Evolutionary conservation across 2,797 vertebrate genomes (phyloP).

Genomic region (Anguilla pacifica): DNA sequence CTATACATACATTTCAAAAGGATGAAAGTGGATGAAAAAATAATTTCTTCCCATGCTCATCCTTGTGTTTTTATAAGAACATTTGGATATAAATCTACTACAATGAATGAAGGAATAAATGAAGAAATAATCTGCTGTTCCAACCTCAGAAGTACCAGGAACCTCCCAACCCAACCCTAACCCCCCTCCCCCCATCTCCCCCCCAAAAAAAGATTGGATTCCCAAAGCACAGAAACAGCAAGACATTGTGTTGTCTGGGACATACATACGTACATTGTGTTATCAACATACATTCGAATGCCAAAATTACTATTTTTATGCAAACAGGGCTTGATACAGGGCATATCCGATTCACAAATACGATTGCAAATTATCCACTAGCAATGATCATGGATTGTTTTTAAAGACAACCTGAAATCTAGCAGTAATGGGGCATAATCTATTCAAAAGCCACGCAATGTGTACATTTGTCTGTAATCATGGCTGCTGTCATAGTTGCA

Average conservation of each 20-base stretch:
- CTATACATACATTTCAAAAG: not conserved
- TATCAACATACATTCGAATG: not conserved
- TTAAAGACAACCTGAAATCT: not conserved
- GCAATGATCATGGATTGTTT: not conserved
- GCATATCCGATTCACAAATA: not conserved
- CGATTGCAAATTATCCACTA: not conserved
- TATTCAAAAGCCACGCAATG: not conserved
- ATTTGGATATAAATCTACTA: too few species aligned
- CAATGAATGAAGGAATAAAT: too few species aligned
- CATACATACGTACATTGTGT: not conserved
- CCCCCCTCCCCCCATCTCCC: too few species aligned
- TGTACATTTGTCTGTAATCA: not conserved
- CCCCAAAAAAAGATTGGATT: too few species aligned
- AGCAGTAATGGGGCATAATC: not conserved
- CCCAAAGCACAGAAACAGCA: not conserved
- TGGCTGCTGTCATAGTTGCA: not conserved
- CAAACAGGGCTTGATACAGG: not conserved
- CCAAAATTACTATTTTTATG: not conserved
- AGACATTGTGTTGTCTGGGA: not conserved
- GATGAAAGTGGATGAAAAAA: too few species aligned
- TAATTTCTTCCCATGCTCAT: too few species aligned
- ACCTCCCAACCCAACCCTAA: too few species aligned
- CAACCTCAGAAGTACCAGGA: too few species aligned
- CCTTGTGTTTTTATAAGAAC: too few species aligned
- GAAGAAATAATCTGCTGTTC: too few species aligned